Conservation (phyloP, 2,888 invertebrate genomes). For the Cephus sareptanus region DNA sequence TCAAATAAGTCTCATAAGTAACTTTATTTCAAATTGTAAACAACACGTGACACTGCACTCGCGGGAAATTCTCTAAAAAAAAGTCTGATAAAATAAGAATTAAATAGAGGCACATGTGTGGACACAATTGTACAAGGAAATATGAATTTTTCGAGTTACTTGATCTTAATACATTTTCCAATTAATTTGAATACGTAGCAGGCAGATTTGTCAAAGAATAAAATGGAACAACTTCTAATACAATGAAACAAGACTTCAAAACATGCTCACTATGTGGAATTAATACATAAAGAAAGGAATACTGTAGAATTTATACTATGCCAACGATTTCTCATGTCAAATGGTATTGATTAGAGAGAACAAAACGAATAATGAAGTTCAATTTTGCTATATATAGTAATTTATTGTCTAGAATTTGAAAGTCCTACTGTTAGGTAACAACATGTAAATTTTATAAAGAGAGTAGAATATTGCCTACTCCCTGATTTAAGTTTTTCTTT, state of each 20-base stretch:
- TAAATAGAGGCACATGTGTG: neutral
- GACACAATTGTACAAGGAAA: neutral
- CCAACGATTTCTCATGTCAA: conserved; percentile 13
- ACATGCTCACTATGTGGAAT: neutral
- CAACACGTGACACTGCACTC: conserved; percentile 21
- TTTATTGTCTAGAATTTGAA: conserved; percentile 8
- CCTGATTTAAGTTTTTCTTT: neutral
- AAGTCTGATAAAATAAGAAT: neutral
- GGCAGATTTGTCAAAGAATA: neutral
- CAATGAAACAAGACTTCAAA: neutral
- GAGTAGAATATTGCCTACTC: neutral
- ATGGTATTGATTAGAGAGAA: neutral
- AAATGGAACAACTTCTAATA: conserved; percentile 7
- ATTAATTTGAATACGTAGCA: neutral
- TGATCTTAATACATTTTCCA: neutral
- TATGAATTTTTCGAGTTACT: neutral
- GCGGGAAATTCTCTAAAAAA: neutral
- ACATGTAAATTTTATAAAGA: conserved; percentile 1
- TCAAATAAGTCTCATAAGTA: conserved; percentile 33
- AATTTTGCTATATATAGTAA: conserved; percentile 6
- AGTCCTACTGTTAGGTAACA: neutral
- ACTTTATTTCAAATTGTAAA: conserved; percentile 39
- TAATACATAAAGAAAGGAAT: neutral
- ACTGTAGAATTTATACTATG: neutral
- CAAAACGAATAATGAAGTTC: conserved; percentile 7